phyloP scores from a whole-genome alignment of 92 coral and sea anemone genomes.

The Siderastrea radians region DNA sequence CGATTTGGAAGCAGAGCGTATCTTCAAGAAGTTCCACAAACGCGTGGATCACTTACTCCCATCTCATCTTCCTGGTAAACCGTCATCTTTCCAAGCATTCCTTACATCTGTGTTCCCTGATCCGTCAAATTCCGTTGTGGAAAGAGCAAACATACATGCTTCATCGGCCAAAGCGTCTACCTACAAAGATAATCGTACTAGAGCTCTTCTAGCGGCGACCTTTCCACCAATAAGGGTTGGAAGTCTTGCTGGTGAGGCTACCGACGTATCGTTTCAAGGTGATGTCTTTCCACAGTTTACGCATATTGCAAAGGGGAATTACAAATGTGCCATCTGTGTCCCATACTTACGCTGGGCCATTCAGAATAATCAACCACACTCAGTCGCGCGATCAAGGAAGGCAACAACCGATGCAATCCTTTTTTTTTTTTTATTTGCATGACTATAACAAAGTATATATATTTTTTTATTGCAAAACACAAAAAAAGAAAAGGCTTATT shows the following conservation, averaged over 20 bases:
- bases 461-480: too few species aligned
- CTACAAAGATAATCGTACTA: not conserved
- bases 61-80: slow-evolving; percentile 24
- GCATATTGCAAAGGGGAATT: slow-evolving; percentile 15
- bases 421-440: too few species aligned
- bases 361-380: slow-evolving; percentile 4
- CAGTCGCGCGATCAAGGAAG: not conserved
- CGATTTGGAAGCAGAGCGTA: too few species aligned
- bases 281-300: slow-evolving; percentile 25
- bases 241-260: slow-evolving; percentile 4
- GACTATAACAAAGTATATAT: too few species aligned
- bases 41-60: not conserved
- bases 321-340: slow-evolving; percentile 24
- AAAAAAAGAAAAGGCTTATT: too few species aligned
- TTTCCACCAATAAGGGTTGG: slow-evolving; percentile 27
- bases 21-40: slow-evolving; percentile 8
- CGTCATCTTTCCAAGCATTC: slow-evolving; percentile 21
- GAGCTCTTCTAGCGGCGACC: slow-evolving; percentile 15
- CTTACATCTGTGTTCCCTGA: slow-evolving; percentile 13
- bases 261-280: not conserved
- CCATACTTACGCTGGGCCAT: slow-evolving; percentile 23
- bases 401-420: slow-evolving; percentile 43
- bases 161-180: not conserved
- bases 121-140: not conserved
- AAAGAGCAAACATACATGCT: slow-evolving; percentile 4